Percentiles rank a stretch among this genome's conserved stretches.
These are phyloP conservation scores for Drosophila kuntzei DNA, from an alignment of 2,888 invertebrate species.

Conservation along the genomic window DNA sequence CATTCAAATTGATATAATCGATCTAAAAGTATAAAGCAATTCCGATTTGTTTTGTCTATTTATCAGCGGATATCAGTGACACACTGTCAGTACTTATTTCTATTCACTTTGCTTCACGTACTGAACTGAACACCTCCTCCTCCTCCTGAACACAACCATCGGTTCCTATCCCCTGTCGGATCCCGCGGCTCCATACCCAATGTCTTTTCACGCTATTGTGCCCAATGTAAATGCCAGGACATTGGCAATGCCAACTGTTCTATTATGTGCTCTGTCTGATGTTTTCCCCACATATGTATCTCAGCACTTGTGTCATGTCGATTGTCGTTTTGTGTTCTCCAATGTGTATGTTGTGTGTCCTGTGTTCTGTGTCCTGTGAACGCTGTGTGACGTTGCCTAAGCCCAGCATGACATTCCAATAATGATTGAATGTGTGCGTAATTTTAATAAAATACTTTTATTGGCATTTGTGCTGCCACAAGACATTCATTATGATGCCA, in stretches of 20 bases:
- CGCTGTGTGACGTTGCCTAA: conserved; percentile 29
- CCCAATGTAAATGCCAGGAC: conserved; percentile 50
- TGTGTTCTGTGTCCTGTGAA: conserved; percentile 26
- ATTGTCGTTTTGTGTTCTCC: conserved; percentile 5
- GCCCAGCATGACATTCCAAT: conserved; percentile 75
- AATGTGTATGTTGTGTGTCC: background rate
- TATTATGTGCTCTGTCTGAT: conserved; percentile 33
- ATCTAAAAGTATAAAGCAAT: conserved; percentile 26
- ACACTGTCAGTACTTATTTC: conserved; percentile 26
- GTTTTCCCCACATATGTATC: conserved; percentile 45
- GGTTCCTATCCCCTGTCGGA: background rate
- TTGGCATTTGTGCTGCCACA: conserved; percentile 74
- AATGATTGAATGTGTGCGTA: conserved; percentile 81
- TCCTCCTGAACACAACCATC: too few relatives aligned
- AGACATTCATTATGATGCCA: conserved; percentile 51
- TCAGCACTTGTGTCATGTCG: conserved; percentile 43
- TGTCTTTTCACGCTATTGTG: conserved; percentile 21
- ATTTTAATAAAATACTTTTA: conserved; percentile 81
- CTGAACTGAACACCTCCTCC: background rate
- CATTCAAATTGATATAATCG: conserved; percentile 28
- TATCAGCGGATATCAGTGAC: conserved; percentile 31
- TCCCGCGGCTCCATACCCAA: background rate
- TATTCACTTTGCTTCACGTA: conserved; percentile 20
- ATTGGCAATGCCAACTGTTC: conserved; percentile 49
- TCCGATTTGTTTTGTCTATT: conserved; percentile 20